phyloP scores from a whole-genome alignment of 2,113 vertebrate species.

The Mus spicilegus region DNA sequence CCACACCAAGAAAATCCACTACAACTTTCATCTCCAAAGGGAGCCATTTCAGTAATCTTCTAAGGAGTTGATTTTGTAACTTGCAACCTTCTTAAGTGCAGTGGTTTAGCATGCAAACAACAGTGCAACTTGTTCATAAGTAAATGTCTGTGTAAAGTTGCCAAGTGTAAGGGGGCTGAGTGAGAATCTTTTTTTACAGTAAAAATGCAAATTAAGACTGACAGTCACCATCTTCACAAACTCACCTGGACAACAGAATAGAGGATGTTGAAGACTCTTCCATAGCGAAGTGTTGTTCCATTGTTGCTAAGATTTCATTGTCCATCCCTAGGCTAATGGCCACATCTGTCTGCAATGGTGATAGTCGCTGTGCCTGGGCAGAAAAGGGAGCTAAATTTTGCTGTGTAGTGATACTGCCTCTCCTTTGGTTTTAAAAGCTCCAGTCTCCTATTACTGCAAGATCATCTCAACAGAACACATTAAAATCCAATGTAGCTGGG shows the following conservation, averaged over 20 bases:
- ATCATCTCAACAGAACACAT: background rate
- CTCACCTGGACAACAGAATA: fast-evolving
- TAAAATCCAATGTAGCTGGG: background rate
- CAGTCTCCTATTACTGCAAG: background rate
- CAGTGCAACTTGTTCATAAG: background rate
- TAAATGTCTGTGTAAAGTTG: background rate
- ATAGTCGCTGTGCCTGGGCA: background rate
- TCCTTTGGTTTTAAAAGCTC: background rate
- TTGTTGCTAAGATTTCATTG: too few species aligned
- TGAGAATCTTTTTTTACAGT: background rate
- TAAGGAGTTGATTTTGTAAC: background rate
- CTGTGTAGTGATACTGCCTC: background rate
- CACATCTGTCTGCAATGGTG: background rate
- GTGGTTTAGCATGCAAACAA: background rate
- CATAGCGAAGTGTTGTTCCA: background rate
- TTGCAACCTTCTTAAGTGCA: background rate
- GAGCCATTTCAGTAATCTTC: background rate
- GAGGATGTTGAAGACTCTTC: background rate
- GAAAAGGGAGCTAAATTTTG: background rate
- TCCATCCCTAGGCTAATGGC: too few species aligned
- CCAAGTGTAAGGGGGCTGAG: background rate
- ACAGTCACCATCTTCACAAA: background rate
- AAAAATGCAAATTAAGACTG: background rate
- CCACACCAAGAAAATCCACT: too few species aligned
- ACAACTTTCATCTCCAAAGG: background rate